Base-by-base conservation (phyloP, 2,888 invertebrate genomes). In the Thecocarcelia acutangulata region DNA sequence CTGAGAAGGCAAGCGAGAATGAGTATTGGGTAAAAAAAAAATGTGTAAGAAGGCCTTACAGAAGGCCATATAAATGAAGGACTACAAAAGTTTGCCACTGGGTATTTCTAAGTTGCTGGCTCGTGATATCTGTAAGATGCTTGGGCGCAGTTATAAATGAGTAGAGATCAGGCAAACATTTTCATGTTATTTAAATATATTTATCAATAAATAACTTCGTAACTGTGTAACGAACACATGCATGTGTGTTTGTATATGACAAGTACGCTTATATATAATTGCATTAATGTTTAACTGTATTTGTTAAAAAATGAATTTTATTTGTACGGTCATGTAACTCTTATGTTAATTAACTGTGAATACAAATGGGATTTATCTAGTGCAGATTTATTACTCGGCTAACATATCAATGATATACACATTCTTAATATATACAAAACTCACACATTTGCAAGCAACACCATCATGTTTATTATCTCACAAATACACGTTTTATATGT, bases 281-380 rank as follows among this genome's bases (percentile, higher is more conserved):
- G 50, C n/a, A 33, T 21, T 42, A 21, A 42, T 75, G 40, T 44
- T 42, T 56, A 76, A 24, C 59, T 54, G 33, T 63, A 13, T 54
- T 52, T 46, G 64, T 24, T 17, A 19, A 54, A 33, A 48, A 42
- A 70, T 59, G 52, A 56, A 73, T 82, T 59, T 78, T 81, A 63
- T 77, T 69, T 73, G 72, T 64, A 44, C 63, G 81, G 81, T 78
- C 81, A 74, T 82, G 77, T 82, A 78, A 82, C 73, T 82, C 81
- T 78, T 69, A 78, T 78, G 81, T 82, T 82, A 82, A 82, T 82
- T 82, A 82, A 82, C 81, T 82, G 81, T 82, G 81, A 82, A 81
- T 82, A 82, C 81, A 82, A 82, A 82, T 78, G 77, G 77, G 81
- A 82, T 82, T 82, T 82, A 82, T 82, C 59, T 82, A 76, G 80